Evolutionary conservation across 2,113 vertebrate genomes (phyloP), one percentile per base, ranked within the genome.

Genomic region (Deroptyus accipitrinus): DNA sequence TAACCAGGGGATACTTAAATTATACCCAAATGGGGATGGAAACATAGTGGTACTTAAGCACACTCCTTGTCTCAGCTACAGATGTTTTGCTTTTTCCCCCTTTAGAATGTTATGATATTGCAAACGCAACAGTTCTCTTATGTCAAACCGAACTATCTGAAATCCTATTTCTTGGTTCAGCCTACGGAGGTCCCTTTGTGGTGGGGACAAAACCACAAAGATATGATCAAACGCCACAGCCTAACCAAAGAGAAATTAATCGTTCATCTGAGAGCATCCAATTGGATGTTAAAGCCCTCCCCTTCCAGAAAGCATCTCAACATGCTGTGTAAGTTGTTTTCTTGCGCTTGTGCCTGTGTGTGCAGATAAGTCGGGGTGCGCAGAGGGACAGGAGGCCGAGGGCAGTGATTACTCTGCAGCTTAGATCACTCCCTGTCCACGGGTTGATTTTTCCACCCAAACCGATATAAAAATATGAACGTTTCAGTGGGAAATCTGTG

Each of bases 1-100:
- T 95, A 91, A 94, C 55, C 52, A 70, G 42, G 42, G 85, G 67
- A 94, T 77, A 91, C 90, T 96, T 96, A 95, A 96, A 94, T 94
- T 62, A 88, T 90, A 92, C 72, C 88, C 52, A 68, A 83, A 76
- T 20, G 67, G 73, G 61, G 62, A 93, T 93, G 91, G 96, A 96
- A 97, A 89, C 3, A 1, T 31, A 68, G 82, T 19, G 88, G 69
- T 68, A 57, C 83, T 92, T 84, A 86, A 90, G 66, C 70, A 27
- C 46, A 33, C 82, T 78, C 70, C 94, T 97, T 70, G 80, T 91
- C 94, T 95, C 84, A 83, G 84, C 83, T 41, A n/a, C 68, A 39
- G 74, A 89, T 91, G 86, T 91, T 85, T 94, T 82, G 68, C 95
- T 96, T 96, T 91, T 1, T 4, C 5, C 23, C 66, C 54, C 44